Evolutionary conservation across 1,140 invertebrate genomes (phyloP).

Genomic region (Trachymyrmex septentrionalis): DNA sequence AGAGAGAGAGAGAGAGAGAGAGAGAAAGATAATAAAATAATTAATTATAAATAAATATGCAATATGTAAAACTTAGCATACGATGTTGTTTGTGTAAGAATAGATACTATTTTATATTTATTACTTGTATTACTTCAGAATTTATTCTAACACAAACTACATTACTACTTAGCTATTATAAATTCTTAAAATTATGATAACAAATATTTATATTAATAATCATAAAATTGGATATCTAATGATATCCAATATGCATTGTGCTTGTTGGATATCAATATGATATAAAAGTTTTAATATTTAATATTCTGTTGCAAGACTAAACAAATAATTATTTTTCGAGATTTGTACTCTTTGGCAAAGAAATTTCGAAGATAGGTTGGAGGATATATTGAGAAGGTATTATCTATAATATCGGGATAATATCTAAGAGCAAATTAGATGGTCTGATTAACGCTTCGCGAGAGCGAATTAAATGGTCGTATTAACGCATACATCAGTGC

Average conservation of each 20-base stretch:
- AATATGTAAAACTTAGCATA: too few species aligned
- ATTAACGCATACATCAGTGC: slow-evolving; percentile 44
- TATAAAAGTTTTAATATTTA: neutral
- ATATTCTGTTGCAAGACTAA: neutral
- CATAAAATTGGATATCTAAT: neutral
- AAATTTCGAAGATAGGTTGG: slow-evolving; percentile 44
- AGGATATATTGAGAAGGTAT: slow-evolving; percentile 54
- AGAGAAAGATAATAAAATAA: too few species aligned
- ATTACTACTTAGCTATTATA: neutral
- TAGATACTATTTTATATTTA: neutral
- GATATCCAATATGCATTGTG: neutral
- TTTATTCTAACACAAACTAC: neutral
- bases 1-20: too few species aligned
- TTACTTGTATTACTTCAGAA: neutral
- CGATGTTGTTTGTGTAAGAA: too few species aligned
- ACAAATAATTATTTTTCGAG: slow-evolving; percentile 46
- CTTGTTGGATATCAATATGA: neutral
- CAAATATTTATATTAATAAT: slow-evolving; percentile 37
- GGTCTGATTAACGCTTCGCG: slow-evolving; percentile 27
- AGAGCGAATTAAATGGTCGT: slow-evolving; percentile 34
- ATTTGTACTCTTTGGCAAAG: slow-evolving; percentile 23
- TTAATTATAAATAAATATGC: neutral
- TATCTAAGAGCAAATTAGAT: slow-evolving; percentile 53
- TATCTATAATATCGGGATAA: slow-evolving; percentile 56
- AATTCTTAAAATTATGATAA: neutral